phyloP scores from a whole-genome alignment of 2,113 vertebrate species.

The Dromiciops gliroides region DNA sequence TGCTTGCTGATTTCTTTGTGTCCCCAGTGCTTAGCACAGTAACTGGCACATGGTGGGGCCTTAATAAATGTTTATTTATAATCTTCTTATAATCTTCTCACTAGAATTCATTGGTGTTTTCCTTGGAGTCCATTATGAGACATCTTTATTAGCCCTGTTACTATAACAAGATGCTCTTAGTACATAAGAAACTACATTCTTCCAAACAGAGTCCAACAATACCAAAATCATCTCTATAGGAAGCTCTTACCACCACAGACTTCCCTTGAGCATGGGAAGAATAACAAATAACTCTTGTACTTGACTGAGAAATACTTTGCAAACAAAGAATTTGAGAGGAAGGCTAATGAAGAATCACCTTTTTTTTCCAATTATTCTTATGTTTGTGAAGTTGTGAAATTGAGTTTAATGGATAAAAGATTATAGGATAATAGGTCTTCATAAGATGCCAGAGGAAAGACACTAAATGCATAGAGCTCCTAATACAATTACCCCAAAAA shows the following conservation, averaged over 20 bases:
- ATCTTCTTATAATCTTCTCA: background rate
- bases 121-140: background rate
- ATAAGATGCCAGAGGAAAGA: too few species aligned
- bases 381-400: background rate
- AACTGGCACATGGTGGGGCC: background rate
- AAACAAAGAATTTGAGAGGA: background rate
- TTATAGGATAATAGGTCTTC: background rate
- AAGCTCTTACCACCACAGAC: background rate
- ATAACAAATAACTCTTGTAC: background rate
- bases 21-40: background rate
- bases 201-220: background rate
- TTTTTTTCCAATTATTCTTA: background rate
- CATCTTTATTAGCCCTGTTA: background rate
- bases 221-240: background rate
- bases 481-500: too few species aligned
- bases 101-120: background rate
- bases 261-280: background rate
- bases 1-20: background rate
- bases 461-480: too few species aligned
- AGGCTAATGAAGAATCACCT: background rate
- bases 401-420: background rate
- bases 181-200: background rate
- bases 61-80: background rate
- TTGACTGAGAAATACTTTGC: background rate
- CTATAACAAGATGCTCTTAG: constrained; percentile 12